Evolutionary conservation across 2,797 vertebrate species (phyloP), one percentile per base, ranked within the genome.

Genomic region (Oreochromis grahami): DNA sequence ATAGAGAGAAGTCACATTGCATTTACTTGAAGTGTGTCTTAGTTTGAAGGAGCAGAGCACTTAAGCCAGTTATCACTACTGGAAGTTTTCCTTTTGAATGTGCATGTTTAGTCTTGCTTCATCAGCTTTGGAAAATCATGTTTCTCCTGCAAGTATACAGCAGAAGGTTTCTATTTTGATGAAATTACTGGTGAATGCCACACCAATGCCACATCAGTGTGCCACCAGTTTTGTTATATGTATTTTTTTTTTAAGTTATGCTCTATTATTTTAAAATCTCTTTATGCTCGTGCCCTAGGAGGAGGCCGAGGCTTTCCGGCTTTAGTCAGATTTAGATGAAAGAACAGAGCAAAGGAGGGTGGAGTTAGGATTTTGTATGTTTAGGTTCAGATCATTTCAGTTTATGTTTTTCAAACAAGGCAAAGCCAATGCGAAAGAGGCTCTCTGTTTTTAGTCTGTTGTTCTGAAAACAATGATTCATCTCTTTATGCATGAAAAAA

Each of bases 341-440:
- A 96, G 96, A 91, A 96, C 93, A 97, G 94, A 96, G 93, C 89
- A 91, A 92, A 11, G 76, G 83, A 90, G 94, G 95, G 95, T 95
- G 95, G 95, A 94, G 95, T 92, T 90, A 83, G 86, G 77, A 88
- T 80, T 94, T 94, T 91, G 93, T 90, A 90, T 90, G 93, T 93
- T 95, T 94, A 94, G 81, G 78, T 91, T 94, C 80, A 93, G 89
- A 94, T 92, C 79, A 93, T 93, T 93, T 91, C 79, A 85, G 91
- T 93, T 95, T 89, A 87, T 85, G 89, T 88, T 91, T 88, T 90
- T 93, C 74, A 88, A 91, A 94, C 88, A 93, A 79, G 58, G 56
- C 82, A 77, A 89, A 94, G 94, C 89, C 91, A 83, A 85, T 19
- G 91, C 68, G 85, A 88, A 87, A 87, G 86, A 90, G 63, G n/a